Evolutionary conservation across 2,113 vertebrate species (phyloP).

Genomic region (Sula dactylatra): DNA sequence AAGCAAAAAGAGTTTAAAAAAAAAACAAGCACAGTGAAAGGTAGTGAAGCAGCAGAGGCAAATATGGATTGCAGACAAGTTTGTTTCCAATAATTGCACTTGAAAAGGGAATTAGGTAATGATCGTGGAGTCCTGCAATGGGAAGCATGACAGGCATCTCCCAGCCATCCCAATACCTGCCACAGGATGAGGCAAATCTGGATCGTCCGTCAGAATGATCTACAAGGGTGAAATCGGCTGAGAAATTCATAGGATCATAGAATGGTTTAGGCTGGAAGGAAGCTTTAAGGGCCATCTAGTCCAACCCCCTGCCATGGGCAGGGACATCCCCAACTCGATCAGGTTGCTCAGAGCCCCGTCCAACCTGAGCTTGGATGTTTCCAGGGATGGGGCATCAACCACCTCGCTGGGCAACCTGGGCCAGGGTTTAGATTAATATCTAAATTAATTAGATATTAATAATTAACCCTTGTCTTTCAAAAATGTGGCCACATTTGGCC

Average conservation of each 20-base stretch:
- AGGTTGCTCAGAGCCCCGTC: neutral
- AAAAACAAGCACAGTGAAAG: neutral
- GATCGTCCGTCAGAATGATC: neutral
- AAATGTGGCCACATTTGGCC: fast-evolving
- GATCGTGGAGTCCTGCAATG: too few species aligned
- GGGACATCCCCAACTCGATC: neutral
- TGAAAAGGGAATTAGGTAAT: neutral
- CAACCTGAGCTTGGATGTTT: neutral
- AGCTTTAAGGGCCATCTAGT: fast-evolving
- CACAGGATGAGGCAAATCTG: neutral
- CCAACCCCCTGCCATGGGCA: neutral
- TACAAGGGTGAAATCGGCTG: neutral
- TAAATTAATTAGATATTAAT: neutral
- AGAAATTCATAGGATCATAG: neutral
- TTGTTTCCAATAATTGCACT: neutral
- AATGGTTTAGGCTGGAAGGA: neutral
- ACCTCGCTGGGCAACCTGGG: neutral
- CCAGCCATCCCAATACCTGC: neutral
- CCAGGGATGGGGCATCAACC: neutral
- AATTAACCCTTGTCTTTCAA: neutral
- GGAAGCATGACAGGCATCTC: neutral
- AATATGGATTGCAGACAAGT: fast-evolving
- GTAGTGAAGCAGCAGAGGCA: neutral
- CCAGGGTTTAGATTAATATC: neutral
- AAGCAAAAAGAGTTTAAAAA: neutral